Evolutionary conservation across 1,140 invertebrate species (phyloP).

Genomic region (Nautilus pompilius): DNA sequence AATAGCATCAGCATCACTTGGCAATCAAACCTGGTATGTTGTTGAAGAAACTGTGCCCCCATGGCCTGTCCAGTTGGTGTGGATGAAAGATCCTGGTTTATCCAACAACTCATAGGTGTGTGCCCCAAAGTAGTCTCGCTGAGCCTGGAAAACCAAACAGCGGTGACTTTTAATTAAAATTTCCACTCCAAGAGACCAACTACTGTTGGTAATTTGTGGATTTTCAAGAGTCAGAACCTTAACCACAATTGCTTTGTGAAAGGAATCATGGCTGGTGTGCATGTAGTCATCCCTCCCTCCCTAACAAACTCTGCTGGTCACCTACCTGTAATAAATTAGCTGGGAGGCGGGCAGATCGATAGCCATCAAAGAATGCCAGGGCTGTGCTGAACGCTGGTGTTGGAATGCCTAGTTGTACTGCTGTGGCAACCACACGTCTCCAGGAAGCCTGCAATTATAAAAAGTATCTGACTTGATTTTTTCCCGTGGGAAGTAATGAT

Average conservation of each 20-base stretch:
- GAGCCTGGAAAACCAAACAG: slow-evolving; percentile 69
- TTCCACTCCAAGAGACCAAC: too few species aligned
- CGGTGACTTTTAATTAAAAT: not conserved
- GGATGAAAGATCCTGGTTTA: slow-evolving; percentile 85
- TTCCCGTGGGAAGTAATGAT: too few species aligned
- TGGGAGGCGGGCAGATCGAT: slow-evolving; percentile 74
- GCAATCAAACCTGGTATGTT: slow-evolving; percentile 82
- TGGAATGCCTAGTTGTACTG: slow-evolving; percentile 76
- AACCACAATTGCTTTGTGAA: too few species aligned
- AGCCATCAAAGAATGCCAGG: slow-evolving; percentile 96
- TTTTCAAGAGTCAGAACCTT: too few species aligned
- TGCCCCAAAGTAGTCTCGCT: slow-evolving; percentile 98
- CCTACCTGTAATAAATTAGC: slow-evolving; percentile 86
- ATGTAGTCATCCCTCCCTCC: too few species aligned
- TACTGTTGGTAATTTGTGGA: too few species aligned
- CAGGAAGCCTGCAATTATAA: slow-evolving; percentile 55
- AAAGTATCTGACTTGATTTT: too few species aligned
- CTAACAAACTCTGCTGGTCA: not conserved
- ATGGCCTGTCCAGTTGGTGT: slow-evolving; percentile 99
- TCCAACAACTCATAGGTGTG: slow-evolving; percentile 93
- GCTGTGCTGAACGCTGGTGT: slow-evolving; percentile 90
- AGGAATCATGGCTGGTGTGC: too few species aligned
- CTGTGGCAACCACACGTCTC: slow-evolving; percentile 61
- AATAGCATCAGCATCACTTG: too few species aligned
- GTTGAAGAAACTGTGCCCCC: slow-evolving; percentile 95